These are phyloP conservation scores for Copidosoma aretas DNA, from an alignment of 2,888 invertebrate species.

Conservation along the genomic window DNA sequence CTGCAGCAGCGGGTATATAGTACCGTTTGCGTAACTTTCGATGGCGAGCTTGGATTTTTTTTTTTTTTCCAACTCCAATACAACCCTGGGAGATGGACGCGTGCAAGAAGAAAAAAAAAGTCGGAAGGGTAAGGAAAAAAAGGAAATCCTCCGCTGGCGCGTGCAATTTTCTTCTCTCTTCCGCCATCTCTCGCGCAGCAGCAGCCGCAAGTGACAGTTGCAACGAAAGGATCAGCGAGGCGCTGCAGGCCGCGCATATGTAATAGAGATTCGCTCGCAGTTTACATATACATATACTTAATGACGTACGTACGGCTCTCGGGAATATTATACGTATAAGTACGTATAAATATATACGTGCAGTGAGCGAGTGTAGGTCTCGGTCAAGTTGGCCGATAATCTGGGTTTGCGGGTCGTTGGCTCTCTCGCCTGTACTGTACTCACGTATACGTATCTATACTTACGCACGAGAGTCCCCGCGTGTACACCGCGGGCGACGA, in stretches of 20 bases:
- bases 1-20: not conserved
- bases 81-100: not conserved
- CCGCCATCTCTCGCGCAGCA: not conserved
- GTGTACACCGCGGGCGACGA: not conserved
- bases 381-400: conserved; percentile 28
- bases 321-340: not conserved
- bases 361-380: conserved; percentile 25
- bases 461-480: too few species aligned
- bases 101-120: too few species aligned
- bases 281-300: too few species aligned
- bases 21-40: conserved; percentile 8
- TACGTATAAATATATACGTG: not conserved
- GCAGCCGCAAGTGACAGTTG: not conserved
- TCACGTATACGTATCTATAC: not conserved
- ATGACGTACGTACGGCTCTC: too few species aligned
- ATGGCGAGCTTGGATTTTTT: not conserved
- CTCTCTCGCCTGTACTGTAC: not conserved
- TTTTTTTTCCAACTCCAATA: not conserved
- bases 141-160: not conserved
- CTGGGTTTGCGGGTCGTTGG: conserved; percentile 30
- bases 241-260: not conserved
- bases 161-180: not conserved
- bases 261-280: not conserved
- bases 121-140: too few species aligned
- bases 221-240: conserved; percentile 10